A percentile compares a stretch with the other conserved stretches of the same genome.
Evolutionary conservation across 2,797 vertebrate species (phyloP).

Genomic region (Echeneis naucrates): DNA sequence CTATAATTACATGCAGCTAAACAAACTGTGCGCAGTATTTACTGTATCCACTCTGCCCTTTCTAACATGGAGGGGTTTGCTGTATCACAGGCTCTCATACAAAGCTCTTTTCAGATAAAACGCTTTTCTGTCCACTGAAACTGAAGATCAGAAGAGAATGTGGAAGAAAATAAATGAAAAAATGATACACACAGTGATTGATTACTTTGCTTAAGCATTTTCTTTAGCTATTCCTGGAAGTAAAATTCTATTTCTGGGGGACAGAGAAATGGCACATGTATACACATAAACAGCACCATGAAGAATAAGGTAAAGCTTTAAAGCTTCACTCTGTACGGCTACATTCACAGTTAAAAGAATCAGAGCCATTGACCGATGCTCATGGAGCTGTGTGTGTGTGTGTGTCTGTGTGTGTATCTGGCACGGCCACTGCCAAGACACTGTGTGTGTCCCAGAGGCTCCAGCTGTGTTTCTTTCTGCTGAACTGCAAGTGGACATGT

Average conservation of each 20-base stretch:
- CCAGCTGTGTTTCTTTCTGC: conserved; percentile 64
- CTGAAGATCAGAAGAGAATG: conserved; percentile 24
- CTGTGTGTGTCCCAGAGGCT: conserved; percentile 43
- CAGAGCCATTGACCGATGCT: conserved; percentile 24
- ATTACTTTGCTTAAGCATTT: conserved; percentile 27
- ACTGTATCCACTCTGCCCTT: conserved; percentile 30
- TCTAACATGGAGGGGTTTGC: conserved; percentile 20
- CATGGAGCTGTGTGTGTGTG: conserved; percentile 16
- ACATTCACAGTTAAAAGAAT: too few relatives aligned
- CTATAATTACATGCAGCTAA: conserved; percentile 26
- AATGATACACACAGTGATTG: conserved; percentile 28
- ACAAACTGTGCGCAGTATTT: conserved; percentile 29
- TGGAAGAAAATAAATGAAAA: conserved; percentile 58
- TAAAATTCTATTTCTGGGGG: conserved; percentile 2
- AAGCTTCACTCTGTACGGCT: too few relatives aligned
- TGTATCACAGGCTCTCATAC: conserved; percentile 7
- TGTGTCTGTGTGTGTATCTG: conserved; percentile 29
- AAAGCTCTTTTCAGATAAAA: conserved; percentile 8
- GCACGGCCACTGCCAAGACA: conserved; percentile 30
- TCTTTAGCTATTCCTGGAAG: conserved; percentile 17
- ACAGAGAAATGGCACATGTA: neutral
- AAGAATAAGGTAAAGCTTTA: conserved; percentile 19
- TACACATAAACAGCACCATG: conserved; percentile 20
- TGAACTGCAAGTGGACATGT: conserved; percentile 56
- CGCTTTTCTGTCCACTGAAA: conserved; percentile 37